Evolutionary conservation across 2,888 invertebrate species (phyloP).

Genomic region (Xestia ashworthii): DNA sequence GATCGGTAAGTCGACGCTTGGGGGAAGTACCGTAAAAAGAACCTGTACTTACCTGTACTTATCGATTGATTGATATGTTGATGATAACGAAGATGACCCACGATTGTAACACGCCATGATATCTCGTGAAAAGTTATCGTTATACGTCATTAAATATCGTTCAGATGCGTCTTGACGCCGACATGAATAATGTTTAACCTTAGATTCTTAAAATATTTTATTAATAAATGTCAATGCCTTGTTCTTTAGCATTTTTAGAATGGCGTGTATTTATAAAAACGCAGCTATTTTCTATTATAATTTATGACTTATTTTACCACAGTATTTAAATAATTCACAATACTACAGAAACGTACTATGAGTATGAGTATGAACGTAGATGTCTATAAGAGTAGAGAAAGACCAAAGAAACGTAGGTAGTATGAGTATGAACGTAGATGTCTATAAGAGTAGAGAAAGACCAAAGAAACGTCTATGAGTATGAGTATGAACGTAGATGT

Average conservation of each 20-base stretch:
- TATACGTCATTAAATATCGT: conserved; percentile 20
- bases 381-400: too few species aligned
- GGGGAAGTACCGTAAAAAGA: neutral
- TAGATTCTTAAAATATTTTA: conserved; percentile 8
- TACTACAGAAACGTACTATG: neutral
- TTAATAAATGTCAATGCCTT: conserved; percentile 21
- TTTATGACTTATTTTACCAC: neutral
- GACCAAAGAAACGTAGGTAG: too few species aligned
- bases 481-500: too few species aligned
- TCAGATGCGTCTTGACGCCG: neutral
- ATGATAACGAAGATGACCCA: neutral
- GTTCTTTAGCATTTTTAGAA: conserved; percentile 14
- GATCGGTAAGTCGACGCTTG: neutral
- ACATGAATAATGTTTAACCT: conserved; percentile 24
- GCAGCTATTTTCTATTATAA: neutral
- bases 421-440: too few species aligned
- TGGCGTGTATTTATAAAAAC: conserved; percentile 15
- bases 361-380: too few species aligned
- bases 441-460: too few species aligned
- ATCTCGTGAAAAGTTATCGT: neutral
- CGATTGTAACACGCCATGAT: neutral
- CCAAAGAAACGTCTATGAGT: too few species aligned
- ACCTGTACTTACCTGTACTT: neutral
- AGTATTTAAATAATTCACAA: conserved; percentile 3
- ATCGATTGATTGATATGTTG: neutral